Base-by-base conservation (phyloP, 1,140 invertebrate species). In the Apis mellifera region DNA sequence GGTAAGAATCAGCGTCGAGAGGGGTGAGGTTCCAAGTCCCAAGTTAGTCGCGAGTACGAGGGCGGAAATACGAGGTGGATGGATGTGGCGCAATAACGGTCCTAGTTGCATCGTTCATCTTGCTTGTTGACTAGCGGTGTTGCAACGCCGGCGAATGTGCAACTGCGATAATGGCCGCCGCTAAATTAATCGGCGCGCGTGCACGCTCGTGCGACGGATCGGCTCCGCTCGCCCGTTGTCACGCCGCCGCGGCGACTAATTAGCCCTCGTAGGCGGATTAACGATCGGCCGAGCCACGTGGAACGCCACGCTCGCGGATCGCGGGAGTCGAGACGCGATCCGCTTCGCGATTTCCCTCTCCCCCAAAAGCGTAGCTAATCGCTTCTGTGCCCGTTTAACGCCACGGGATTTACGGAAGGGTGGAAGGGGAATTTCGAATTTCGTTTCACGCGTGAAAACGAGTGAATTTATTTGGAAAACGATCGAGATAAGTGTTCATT, bases 1-100 rank as follows among this genome's bases (percentile, higher is more conserved):
- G 17, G 32, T 3, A 17, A 69, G 64, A 57, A 69, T 78, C 52
- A 23, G 57, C 75, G 19, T n/a, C 64, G 75, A 68, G 57, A 66
- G 13, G 21, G 21, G 19, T 15, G 75, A 66, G 59, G 13, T 52
- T 71, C 48, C 66, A 69, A 42, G 32, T 42, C 7, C 4, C 4
- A 42, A 32, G 5, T 42, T 42, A 42, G 32, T 55, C 68, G 74
- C 75, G 78, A 78, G 82, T 60, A 68, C 72, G 26, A 76, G 23
- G 70, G 83, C 84, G 83, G 85, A 91, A 91, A 91, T 84, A 82
- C 66, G 75, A 77, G 66, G 81, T 78, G 80, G 90, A 91, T 90
- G 81, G 88, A 88, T 86, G 86, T 84, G 82, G 86, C 83, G 88
- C 87, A 90, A 91, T 89, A 90, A 90, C 85, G 82, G 57, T 69